Conservation (phyloP, 2,797 vertebrate genomes). For the Sciurus vulgaris region DNA sequence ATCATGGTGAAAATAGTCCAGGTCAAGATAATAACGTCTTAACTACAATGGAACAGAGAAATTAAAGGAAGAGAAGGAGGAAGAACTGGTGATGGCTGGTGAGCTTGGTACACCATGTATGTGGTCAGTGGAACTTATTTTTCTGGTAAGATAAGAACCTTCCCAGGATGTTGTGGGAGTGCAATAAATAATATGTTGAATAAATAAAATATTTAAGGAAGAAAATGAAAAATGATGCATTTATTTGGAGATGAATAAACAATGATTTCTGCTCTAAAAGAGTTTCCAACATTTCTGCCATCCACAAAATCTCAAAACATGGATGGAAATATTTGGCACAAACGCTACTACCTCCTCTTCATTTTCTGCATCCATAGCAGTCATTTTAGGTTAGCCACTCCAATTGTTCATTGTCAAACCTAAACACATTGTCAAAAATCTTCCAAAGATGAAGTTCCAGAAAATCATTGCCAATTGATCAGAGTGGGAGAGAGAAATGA, state of each 20-base stretch:
- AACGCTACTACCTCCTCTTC: neutral
- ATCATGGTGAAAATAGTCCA: neutral
- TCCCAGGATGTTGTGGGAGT: neutral
- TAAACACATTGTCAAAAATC: neutral
- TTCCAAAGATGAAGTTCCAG: neutral
- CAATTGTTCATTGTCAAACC: neutral
- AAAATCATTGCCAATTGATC: neutral
- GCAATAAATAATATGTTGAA: constrained; percentile 11
- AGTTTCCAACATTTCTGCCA: neutral
- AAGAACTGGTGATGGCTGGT: neutral
- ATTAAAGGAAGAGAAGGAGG: neutral
- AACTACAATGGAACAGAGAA: neutral
- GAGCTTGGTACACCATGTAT: neutral
- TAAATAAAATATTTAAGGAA: constrained; percentile 21
- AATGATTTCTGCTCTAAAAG: neutral
- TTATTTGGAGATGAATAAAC: neutral
- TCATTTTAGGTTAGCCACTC: neutral
- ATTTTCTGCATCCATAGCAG: neutral
- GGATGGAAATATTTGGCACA: neutral
- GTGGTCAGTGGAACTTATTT: neutral
- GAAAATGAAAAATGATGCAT: neutral
- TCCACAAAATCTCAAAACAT: neutral
- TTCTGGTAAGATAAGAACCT: neutral
- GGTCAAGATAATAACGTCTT: neutral
- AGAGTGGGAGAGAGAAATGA: neutral